Evolutionary conservation across 2,797 vertebrate species (phyloP).

Genomic region (Characodon lateralis): DNA sequence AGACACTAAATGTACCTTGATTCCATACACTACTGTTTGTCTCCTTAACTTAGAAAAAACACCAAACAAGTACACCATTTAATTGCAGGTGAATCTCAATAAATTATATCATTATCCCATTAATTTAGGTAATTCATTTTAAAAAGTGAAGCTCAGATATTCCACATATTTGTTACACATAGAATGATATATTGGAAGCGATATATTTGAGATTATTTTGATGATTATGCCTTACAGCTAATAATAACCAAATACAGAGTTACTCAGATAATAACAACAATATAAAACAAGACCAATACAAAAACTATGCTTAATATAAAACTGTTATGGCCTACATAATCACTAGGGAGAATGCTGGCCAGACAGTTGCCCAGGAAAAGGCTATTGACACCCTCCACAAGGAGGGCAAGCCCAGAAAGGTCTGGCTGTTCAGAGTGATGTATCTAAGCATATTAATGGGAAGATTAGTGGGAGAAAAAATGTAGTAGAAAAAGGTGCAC

Average conservation of each 20-base stretch:
- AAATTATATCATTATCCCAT: not conserved
- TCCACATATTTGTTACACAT: not conserved
- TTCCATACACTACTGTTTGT: constrained; percentile 29
- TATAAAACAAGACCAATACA: not conserved
- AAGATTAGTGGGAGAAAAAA: not conserved
- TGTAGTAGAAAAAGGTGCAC: not conserved
- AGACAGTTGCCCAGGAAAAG: not conserved
- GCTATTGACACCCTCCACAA: not conserved
- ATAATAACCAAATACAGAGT: not conserved
- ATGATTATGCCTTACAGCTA: not conserved
- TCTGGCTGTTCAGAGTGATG: not conserved
- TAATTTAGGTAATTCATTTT: not conserved
- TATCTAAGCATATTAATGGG: not conserved
- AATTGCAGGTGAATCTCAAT: not conserved
- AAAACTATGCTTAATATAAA: not conserved
- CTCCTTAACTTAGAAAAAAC: constrained; percentile 9
- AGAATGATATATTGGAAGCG: not conserved
- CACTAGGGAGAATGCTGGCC: not conserved
- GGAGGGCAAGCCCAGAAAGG: not conserved
- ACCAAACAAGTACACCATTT: constrained; percentile 6
- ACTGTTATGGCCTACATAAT: not conserved
- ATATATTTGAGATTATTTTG: not conserved
- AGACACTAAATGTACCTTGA: constrained; percentile 43
- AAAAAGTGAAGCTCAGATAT: not conserved
- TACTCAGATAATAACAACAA: not conserved